These are phyloP conservation scores for Scophthalmus maximus DNA, from an alignment of 2,113 vertebrate genomes.

Conservation along the genomic window DNA sequence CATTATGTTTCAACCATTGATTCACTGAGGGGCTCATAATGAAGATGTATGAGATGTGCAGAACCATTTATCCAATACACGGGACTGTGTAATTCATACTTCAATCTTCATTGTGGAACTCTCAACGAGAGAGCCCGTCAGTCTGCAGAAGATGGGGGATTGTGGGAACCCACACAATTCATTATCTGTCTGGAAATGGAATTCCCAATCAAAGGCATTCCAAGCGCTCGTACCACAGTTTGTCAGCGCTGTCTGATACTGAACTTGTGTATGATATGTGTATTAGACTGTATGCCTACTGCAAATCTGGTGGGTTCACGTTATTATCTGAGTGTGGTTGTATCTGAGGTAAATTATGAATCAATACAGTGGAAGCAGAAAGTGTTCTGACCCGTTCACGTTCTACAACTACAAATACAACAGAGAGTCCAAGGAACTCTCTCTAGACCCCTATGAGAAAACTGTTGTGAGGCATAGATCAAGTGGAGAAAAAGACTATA, in stretches of 20 bases:
- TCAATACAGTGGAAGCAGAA: neutral
- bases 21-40: slow-evolving; percentile 79
- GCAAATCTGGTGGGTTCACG: neutral
- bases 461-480: too few species aligned
- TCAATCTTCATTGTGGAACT: slow-evolving; percentile 76
- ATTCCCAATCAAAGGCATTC: slow-evolving; percentile 64
- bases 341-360: neutral
- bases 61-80: slow-evolving; percentile 77
- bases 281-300: neutral
- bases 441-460: too few species aligned
- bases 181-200: slow-evolving; percentile 71
- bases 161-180: slow-evolving; percentile 50
- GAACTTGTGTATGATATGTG: neutral
- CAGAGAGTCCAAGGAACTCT: too few species aligned
- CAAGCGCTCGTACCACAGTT: slow-evolving; percentile 30
- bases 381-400: neutral
- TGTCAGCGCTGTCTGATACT: slow-evolving; percentile 22
- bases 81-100: slow-evolving; percentile 75
- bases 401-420: neutral
- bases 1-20: slow-evolving; percentile 71
- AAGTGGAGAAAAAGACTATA: too few species aligned
- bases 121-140: slow-evolving; percentile 66
- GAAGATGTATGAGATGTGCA: slow-evolving; percentile 76
- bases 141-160: slow-evolving; percentile 63
- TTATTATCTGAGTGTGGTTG: neutral